phyloP scores from a whole-genome alignment of 1,140 invertebrate species.

The Drosophila insularis region DNA sequence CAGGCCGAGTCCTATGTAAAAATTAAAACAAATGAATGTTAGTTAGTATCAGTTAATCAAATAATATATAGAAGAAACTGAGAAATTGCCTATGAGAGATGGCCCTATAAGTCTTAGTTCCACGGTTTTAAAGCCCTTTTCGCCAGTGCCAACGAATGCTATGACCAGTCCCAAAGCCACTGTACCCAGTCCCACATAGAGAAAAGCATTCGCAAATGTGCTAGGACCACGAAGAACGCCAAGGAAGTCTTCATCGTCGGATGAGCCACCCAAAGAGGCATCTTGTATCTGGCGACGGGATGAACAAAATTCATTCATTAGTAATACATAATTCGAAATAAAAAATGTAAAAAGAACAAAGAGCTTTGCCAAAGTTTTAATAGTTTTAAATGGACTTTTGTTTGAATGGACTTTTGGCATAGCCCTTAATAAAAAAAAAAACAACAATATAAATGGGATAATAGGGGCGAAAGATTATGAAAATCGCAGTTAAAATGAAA shows the following conservation, averaged over 20 bases:
- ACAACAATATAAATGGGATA: slow-evolving; percentile 2
- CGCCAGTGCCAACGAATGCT: slow-evolving; percentile 93
- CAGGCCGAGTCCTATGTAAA: slow-evolving; percentile 82
- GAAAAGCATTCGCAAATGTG: slow-evolving; percentile 88
- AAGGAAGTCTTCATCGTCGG: slow-evolving; percentile 83
- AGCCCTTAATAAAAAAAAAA: background rate
- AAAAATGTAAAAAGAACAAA: background rate
- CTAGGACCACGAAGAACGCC: slow-evolving; percentile 84
- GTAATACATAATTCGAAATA: background rate
- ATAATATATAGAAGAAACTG: background rate
- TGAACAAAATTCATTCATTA: background rate
- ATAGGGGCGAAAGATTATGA: slow-evolving; percentile 15
- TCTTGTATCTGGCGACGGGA: slow-evolving; percentile 72
- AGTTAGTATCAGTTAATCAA: background rate
- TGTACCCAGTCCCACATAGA: slow-evolving; percentile 92
- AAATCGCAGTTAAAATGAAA: slow-evolving; percentile 37
- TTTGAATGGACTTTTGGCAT: background rate
- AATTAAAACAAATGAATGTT: slow-evolving; percentile 4
- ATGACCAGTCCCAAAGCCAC: slow-evolving; percentile 92
- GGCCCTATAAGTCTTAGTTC: slow-evolving; percentile 92
- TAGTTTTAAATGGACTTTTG: background rate
- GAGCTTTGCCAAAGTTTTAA: background rate
- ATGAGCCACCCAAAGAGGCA: slow-evolving; percentile 81
- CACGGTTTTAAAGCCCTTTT: slow-evolving; percentile 93
- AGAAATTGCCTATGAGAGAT: slow-evolving; percentile 85